Base-by-base conservation (phyloP, 1,140 invertebrate species). In the Carposina sasakii region DNA sequence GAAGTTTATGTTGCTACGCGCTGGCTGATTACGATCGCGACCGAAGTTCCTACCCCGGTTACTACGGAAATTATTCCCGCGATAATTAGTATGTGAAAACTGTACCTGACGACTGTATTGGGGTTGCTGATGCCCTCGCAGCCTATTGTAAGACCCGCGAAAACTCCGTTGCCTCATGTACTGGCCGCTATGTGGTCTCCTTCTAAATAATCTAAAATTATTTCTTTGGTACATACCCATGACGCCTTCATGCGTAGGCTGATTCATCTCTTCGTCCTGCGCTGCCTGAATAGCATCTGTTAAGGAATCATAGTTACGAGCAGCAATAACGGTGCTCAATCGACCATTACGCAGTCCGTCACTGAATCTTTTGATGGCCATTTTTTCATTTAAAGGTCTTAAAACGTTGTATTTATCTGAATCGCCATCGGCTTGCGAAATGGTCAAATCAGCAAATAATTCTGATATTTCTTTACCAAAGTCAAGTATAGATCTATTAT, bases 241-340 rank as follows among this genome's bases (percentile, higher is more conserved):
- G 10, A 36, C n/a, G 9, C n/a, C 16, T 10, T 34, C 6, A 13
- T n/a, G 9, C 10, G 33, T 13, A 2, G 16, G n/a, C 16, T n/a
- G 19, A n/a, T 10, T 13, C 33, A 36, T 24, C 31, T 44, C 48
- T 22, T 42, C 41, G 16, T 54, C 52, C 13, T 44, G 16, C 4
- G 52, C 52, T 44, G 52, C 45, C 12, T 48, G 52, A 19, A 39
- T 39, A 5, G 36, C 36, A n/a, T 39, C 36, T 15, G 16, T 39
- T 20, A 39, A n/a, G n/a, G 36, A 19, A 15, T 15, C 10, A 15
- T 19, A 39, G n/a, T 39, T 39, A 21, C 36, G 36, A 6, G 36
- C 36, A 8, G 36, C 36, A 19, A 39, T 21, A 9, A 39, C 20
- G 15, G 36, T 39, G 17, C 36, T 20, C 20, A 39, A n/a, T 15